Conservation (phyloP, 2,113 vertebrate genomes). For the Crotalus tigris region DNA sequence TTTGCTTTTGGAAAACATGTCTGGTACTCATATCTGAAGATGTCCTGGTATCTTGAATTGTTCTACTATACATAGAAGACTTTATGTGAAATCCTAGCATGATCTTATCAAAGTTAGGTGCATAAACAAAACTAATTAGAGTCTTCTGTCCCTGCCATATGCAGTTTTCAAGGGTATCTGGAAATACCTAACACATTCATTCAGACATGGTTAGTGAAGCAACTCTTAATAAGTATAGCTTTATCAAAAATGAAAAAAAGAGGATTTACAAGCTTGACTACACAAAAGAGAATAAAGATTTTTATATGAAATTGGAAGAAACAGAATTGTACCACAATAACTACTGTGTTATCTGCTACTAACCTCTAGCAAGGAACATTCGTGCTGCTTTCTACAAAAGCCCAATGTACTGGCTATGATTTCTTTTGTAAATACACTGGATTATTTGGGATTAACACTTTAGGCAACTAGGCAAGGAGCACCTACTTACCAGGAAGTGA, state of each 20-base stretch:
- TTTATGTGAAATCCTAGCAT: background rate
- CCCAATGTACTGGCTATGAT: conserved; percentile 5
- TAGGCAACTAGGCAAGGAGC: conserved; percentile 1
- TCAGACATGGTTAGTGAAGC: background rate
- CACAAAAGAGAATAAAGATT: conserved; percentile 1
- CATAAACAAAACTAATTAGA: background rate
- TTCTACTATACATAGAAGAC: background rate
- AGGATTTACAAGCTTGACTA: conserved; percentile 10
- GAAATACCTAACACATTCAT: background rate
- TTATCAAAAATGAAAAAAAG: background rate
- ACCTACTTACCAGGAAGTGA: conserved; percentile 12
- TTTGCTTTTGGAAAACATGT: background rate
- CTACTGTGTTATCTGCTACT: conserved; percentile 8
- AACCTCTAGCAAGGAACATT: background rate
- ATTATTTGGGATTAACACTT: conserved; percentile 17
- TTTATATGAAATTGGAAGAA: background rate
- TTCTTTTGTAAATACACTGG: background rate
- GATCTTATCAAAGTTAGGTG: background rate
- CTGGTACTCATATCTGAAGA: background rate
- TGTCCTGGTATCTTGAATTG: background rate
- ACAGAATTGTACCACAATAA: background rate
- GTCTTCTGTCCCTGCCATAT: background rate
- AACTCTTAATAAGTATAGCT: background rate
- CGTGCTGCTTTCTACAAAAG: background rate
- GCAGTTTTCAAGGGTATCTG: background rate